Base-by-base conservation (phyloP, 2,113 vertebrate genomes). In the cattle (Bos taurus) region DNA sequence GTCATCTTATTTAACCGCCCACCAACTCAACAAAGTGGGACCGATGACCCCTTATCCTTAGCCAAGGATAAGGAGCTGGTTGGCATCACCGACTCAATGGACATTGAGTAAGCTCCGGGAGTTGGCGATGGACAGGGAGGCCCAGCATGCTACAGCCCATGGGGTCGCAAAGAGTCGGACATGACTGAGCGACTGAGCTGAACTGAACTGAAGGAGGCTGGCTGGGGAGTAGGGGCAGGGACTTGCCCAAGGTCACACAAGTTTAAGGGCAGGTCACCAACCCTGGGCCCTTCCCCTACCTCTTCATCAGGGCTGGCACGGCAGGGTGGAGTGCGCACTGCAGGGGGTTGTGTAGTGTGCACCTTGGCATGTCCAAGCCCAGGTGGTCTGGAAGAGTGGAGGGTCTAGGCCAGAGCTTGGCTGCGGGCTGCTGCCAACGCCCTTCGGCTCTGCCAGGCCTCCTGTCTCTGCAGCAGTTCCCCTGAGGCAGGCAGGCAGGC, bases 361-460 rank as follows among this genome's bases (percentile, higher is more conserved):
- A 12, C 50, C 40, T 43, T 17, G 16, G 25, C 46, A 50, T 36
- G 19, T 78, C 62, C 50, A 5, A 33, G 60, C 7, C 36, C 19
- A 25, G 50, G 36, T 19, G 10, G 59, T 26, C 50, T 40, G 15
- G 40, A 3, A 2, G 26, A 28, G 59, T 7, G 16, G 62, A 46
- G 30, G 56, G 17, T 6, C 52, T 6, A 25, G 50, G 46, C 46
- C 36, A 10, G 40, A 36, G 57, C 21, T 7, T 40, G 3, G 1
- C 1, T 6, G 36, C 48, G 3, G 2, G 33, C 87, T 0, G 7
- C 62, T 5, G 8, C 60, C 1, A 3, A 26, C 0, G 19, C 25
- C n/a, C 62, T 23, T 25, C 43, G 3, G 7, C 25, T 9, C 26
- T 4, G n/a, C 80, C 59, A 77, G 78, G 52, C 52, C 21, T 50